These are phyloP conservation scores for Scolopax mira DNA, from an alignment of 2,113 vertebrate species.

Conservation along the genomic window DNA sequence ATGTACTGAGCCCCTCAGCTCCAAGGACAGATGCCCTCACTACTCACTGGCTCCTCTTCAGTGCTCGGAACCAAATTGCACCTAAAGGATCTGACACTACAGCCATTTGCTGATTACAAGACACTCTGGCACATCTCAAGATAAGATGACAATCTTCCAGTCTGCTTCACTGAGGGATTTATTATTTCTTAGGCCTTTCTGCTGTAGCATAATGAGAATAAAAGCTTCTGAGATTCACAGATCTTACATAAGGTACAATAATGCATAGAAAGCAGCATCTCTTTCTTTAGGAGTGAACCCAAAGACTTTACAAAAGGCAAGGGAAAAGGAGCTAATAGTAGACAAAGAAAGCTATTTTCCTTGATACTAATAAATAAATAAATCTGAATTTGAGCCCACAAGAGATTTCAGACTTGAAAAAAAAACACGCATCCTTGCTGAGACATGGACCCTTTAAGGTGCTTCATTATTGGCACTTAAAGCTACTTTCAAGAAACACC, in stretches of 20 bases:
- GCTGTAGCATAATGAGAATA: constrained; percentile 68
- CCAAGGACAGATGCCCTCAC: background rate
- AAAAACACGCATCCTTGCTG: constrained; percentile 26
- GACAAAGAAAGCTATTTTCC: constrained; percentile 44
- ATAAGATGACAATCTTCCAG: constrained; percentile 64
- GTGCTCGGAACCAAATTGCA: constrained; percentile 54
- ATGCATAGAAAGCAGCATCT: constrained; percentile 49
- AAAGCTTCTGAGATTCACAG: constrained; percentile 62
- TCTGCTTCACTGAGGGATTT: constrained; percentile 47
- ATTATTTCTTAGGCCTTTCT: constrained; percentile 56
- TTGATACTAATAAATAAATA: background rate
- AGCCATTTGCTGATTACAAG: constrained; percentile 63
- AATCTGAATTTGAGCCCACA: constrained; percentile 8
- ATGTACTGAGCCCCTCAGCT: background rate
- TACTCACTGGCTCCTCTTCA: constrained; percentile 46
- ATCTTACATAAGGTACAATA: constrained; percentile 50
- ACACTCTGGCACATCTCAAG: constrained; percentile 63
- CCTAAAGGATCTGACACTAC: constrained; percentile 34
- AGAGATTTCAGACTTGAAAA: constrained; percentile 56
- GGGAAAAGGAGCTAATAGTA: constrained; percentile 23
- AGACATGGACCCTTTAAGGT: background rate
- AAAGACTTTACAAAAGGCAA: constrained; percentile 35
- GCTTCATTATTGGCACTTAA: constrained; percentile 51
- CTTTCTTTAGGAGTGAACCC: constrained; percentile 33
- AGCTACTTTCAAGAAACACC: constrained; percentile 46